phyloP scores from a whole-genome alignment of 2,888 invertebrate species.

The Meloe dianella region DNA sequence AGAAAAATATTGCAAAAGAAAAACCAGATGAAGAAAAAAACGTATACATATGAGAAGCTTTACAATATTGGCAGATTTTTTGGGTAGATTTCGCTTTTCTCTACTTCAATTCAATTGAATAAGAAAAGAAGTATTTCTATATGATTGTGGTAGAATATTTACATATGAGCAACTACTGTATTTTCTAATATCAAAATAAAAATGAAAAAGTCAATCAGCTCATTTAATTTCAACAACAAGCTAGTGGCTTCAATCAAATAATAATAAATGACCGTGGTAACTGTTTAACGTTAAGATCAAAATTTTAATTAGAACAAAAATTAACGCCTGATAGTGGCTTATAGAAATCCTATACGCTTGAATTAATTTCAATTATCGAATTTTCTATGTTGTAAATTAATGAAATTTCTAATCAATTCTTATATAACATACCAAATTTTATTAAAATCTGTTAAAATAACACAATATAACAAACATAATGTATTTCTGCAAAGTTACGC shows the following conservation, averaged over 20 bases:
- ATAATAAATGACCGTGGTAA: too few species aligned
- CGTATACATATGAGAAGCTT: neutral
- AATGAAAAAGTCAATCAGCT: neutral
- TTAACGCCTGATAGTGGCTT: slow-evolving; percentile 29
- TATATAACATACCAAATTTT: neutral
- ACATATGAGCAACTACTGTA: neutral
- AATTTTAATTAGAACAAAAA: slow-evolving; percentile 30
- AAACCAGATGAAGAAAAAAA: neutral
- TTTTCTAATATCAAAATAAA: neutral
- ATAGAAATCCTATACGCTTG: slow-evolving; percentile 13
- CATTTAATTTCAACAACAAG: neutral
- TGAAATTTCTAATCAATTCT: neutral
- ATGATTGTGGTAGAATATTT: neutral
- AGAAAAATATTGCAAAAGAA: neutral
- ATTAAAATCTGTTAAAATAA: neutral
- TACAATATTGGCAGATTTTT: neutral
- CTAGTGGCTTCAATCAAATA: neutral
- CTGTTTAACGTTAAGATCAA: slow-evolving; percentile 24
- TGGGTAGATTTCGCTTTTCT: neutral
- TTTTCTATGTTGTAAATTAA: neutral
- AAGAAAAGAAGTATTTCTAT: neutral
- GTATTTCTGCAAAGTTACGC: too few species aligned
- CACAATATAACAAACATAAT: neutral
- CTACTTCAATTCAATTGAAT: neutral
- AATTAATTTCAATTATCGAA: neutral